Conservation (phyloP, 2,888 invertebrate genomes). For the Rosalia funebris region DNA sequence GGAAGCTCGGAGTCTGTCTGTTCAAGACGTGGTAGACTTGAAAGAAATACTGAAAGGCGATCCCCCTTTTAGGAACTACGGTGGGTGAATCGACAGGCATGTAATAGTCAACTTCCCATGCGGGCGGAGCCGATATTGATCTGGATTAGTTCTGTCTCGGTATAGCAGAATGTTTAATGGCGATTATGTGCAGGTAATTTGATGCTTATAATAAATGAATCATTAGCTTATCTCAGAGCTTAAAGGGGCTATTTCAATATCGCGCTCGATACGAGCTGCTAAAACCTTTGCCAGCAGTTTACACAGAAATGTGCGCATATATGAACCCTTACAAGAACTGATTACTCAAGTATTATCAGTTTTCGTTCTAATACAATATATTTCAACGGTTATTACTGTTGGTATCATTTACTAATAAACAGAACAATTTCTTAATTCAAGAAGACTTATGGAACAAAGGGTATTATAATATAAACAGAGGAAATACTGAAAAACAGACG, state of each 20-base stretch:
- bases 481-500: too few relatives aligned
- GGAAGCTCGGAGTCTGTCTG: conserved; percentile 16
- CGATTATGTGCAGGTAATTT: conserved; percentile 16
- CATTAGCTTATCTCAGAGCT: background rate
- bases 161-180: conserved; percentile 13
- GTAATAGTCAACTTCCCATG: conserved; percentile 24
- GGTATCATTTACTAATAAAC: too few relatives aligned
- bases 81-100: conserved; percentile 22
- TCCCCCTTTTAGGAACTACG: conserved; percentile 22
- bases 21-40: conserved; percentile 25
- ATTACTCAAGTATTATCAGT: background rate
- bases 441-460: too few relatives aligned
- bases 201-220: background rate
- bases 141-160: conserved; percentile 16
- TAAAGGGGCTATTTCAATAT: background rate
- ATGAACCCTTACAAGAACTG: background rate
- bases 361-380: too few relatives aligned
- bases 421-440: too few relatives aligned
- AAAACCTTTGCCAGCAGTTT: background rate
- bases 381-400: too few relatives aligned
- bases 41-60: conserved; percentile 24
- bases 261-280: background rate
- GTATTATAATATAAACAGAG: too few relatives aligned
- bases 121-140: conserved; percentile 26
- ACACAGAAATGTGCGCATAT: background rate